Evolutionary conservation across 2,797 vertebrate genomes (phyloP), one percentile per base, ranked within the genome.

Genomic region (Catharus ustulatus): DNA sequence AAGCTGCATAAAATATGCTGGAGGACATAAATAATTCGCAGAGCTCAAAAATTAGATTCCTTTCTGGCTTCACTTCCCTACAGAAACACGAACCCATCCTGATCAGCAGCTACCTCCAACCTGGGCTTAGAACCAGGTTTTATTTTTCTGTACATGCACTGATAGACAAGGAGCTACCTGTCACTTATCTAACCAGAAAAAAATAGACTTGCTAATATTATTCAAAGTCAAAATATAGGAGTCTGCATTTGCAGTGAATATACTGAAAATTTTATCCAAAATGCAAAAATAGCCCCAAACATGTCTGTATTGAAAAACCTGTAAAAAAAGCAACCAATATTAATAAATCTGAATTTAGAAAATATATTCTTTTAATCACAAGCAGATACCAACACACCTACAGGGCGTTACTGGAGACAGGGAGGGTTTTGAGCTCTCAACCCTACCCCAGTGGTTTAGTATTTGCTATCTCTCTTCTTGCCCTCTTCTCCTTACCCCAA

Each of bases 1-100:
- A 29, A 87, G 72, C 68, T 58, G 43, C 84, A 85, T 92, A 94
- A 90, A 90, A 93, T 77, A 85, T 92, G 76, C 73, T 87, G 78
- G 46, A 95, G 64, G 52, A 71, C 75, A 89, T 95, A 93, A 89
- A 92, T 90, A 95, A 92, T 94, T 93, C 0, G 4, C 75, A 67
- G 13, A 83, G 72, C 43, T 93, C 86, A 78, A 75, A 52, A 95
- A 93, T 83, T 74, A 87, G 27, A 83, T 80, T 74, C 49, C 32
- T 68, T 68, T 15, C 32, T 69, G 89, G n/a, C 32, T 55, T 79
- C 15, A 64, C 30, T 90, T 52, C 42, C 27, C 48, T 57, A n/a
- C 20, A 68, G 63, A 87, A 58, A 36, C 30, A 81, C 5, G 19
- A 95, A 52, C 4, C 5, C 46, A 18, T 40, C 14, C 48, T 72